Conservation (phyloP, 2,113 vertebrate species). For the Prochilodus magdalenae region DNA sequence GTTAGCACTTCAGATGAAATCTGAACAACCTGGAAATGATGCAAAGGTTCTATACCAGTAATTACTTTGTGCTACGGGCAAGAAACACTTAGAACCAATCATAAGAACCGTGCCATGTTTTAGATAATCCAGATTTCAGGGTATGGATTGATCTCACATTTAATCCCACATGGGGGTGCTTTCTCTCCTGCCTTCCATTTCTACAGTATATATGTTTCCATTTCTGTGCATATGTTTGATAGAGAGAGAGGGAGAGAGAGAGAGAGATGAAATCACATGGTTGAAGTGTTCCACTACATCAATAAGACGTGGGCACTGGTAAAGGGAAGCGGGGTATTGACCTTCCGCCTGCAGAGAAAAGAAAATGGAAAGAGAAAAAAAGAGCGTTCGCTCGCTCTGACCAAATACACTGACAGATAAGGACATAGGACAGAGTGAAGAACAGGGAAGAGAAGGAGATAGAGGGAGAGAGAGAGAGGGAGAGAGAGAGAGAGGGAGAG, state of each 20-base stretch:
- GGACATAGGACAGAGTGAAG: constrained; percentile 13
- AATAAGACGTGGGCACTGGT: constrained; percentile 12
- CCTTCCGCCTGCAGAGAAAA: background rate
- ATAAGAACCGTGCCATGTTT: background rate
- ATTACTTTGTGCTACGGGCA: too few relatives aligned
- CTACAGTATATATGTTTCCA: background rate
- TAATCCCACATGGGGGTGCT: background rate
- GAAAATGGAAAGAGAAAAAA: background rate
- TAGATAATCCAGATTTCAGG: too few relatives aligned
- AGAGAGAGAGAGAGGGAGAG: constrained; percentile 11
- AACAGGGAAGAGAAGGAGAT: constrained; percentile 1
- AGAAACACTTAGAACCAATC: background rate
- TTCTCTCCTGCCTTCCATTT: background rate
- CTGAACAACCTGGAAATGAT: too few relatives aligned
- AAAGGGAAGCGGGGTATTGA: background rate
- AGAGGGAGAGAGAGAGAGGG: background rate
- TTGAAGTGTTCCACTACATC: background rate
- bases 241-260: background rate
- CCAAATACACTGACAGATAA: constrained; percentile 6
- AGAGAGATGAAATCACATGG: background rate
- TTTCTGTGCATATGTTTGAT: constrained; percentile 4
- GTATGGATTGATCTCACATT: background rate
- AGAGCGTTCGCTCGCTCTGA: too few relatives aligned
- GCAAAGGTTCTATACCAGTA: too few relatives aligned
- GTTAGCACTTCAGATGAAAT: too few relatives aligned